A percentile compares a stretch with the other conserved stretches of the same genome.
Evolutionary conservation across 2,888 invertebrate species (phyloP).

Genomic region (Zaprionus lineosus): DNA sequence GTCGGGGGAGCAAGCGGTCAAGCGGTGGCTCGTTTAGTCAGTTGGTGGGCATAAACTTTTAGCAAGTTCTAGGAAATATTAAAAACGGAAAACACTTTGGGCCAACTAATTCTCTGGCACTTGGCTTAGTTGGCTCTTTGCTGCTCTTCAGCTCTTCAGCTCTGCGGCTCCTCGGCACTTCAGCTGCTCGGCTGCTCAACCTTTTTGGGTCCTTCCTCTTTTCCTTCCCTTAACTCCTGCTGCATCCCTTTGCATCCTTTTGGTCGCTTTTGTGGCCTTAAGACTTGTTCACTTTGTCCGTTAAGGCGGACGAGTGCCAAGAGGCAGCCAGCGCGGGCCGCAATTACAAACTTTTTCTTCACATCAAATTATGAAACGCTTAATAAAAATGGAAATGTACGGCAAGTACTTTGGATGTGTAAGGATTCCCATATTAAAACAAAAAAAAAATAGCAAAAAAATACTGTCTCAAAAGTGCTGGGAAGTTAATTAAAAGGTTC

Average conservation of each 20-base stretch:
- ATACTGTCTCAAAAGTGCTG: conserved; percentile 32
- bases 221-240: conserved; percentile 16
- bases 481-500: conserved; percentile 75
- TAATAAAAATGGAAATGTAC: no score
- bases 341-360: conserved; percentile 79
- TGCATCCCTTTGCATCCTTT: conserved; percentile 33
- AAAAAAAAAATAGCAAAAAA: no score
- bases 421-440: no score
- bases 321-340: conserved; percentile 64
- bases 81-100: conserved; percentile 77
- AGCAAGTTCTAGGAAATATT: conserved; percentile 68
- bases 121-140: conserved; percentile 22
- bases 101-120: conserved; percentile 68
- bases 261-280: conserved; percentile 64
- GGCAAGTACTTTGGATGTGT: no score
- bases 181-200: conserved; percentile 32
- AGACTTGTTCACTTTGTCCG: conserved; percentile 48
- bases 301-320: conserved; percentile 55
- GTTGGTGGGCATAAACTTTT: conserved; percentile 61
- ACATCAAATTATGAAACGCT: conserved; percentile 76
- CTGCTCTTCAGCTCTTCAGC: conserved; percentile 22
- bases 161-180: neutral
- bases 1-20: no score
- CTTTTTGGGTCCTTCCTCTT: conserved; percentile 7
- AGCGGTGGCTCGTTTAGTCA: no score